Conservation (phyloP, 2,113 vertebrate species). For the Anhinga anhinga region DNA sequence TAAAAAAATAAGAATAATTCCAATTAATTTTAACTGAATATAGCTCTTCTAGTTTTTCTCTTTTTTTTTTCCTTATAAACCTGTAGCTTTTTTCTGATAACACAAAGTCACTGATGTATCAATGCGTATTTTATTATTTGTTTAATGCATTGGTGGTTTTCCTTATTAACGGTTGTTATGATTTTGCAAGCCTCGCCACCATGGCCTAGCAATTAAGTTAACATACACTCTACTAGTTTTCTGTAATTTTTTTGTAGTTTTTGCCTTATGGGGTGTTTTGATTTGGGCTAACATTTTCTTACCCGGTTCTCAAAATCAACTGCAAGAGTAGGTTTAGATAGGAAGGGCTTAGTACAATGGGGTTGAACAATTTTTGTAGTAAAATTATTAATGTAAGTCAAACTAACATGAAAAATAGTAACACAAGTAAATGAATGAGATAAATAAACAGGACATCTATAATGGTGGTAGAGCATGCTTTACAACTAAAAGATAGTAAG, state of each 20-base stretch:
- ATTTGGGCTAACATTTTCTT: not conserved
- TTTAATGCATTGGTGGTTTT: not conserved
- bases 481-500: not conserved
- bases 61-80: not conserved
- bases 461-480: not conserved
- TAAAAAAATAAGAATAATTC: not conserved
- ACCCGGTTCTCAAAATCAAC: not conserved
- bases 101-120: not conserved
- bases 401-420: not conserved
- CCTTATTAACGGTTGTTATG: not conserved
- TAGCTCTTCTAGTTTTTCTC: not conserved
- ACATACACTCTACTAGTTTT: not conserved
- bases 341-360: not conserved
- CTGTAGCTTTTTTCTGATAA: not conserved
- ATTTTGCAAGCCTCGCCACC: not conserved
- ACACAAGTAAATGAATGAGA: not conserved
- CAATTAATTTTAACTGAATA: not conserved
- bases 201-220: not conserved
- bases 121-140: not conserved
- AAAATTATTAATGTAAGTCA: not conserved
- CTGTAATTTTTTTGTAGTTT: not conserved
- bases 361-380: not conserved
- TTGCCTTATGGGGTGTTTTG: not conserved
- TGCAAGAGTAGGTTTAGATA: not conserved
- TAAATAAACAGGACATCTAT: not conserved